phyloP scores from a whole-genome alignment of 2,113 vertebrate genomes.

The Prionailurus bengalensis region DNA sequence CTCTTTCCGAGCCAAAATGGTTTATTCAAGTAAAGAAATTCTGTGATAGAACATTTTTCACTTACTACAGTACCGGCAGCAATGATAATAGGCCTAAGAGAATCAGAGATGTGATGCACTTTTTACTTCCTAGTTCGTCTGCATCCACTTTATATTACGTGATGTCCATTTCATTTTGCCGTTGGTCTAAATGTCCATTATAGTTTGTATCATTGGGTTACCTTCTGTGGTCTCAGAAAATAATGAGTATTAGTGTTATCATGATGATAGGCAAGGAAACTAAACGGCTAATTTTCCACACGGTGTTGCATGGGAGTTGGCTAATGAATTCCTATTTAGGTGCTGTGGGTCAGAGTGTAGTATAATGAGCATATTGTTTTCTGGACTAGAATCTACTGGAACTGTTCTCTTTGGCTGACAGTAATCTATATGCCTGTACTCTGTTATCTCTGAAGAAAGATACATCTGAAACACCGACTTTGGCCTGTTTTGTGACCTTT shows the following conservation, averaged over 20 bases:
- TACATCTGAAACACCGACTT: neutral
- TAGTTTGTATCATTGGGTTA: neutral
- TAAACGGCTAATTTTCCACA: neutral
- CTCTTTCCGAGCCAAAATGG: neutral
- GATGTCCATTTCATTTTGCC: neutral
- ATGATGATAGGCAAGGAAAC: neutral
- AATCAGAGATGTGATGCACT: neutral
- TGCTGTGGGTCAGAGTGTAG: neutral
- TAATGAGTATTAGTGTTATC: neutral
- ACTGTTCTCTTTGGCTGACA: constrained; percentile 24
- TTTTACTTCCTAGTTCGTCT: neutral
- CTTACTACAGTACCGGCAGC: neutral
- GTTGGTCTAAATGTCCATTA: neutral
- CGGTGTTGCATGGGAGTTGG: neutral
- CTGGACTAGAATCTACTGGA: neutral
- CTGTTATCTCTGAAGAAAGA: neutral
- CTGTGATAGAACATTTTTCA: neutral
- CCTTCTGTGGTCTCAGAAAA: neutral
- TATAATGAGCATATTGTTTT: constrained; percentile 8
- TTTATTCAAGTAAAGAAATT: constrained; percentile 11
- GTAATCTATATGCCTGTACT: neutral
- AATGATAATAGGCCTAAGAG: neutral
- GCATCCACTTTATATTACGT: neutral
- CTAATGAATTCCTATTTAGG: neutral
- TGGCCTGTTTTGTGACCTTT: constrained; percentile 28